These are phyloP conservation scores for Ericerus pela DNA, from an alignment of 1,140 invertebrate species.

Conservation along the genomic window DNA sequence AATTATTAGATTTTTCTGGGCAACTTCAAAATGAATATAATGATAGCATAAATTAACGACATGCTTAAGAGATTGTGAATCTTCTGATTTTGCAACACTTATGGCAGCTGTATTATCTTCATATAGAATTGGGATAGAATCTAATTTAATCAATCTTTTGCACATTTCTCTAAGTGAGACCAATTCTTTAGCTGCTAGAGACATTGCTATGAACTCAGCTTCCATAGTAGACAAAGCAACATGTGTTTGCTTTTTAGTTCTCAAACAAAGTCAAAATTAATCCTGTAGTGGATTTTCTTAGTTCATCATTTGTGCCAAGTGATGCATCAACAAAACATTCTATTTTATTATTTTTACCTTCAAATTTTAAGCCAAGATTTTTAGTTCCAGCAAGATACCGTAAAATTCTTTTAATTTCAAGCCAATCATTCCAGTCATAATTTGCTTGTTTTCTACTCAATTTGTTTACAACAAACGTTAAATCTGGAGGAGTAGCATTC, in stretches of 20 bases:
- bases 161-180: slow-evolving; percentile 23
- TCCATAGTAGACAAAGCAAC: slow-evolving; percentile 28
- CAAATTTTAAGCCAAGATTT: too few relatives aligned
- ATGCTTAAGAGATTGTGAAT: neutral
- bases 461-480: neutral
- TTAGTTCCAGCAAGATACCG: too few relatives aligned
- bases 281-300: slow-evolving; percentile 21
- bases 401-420: neutral
- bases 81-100: neutral
- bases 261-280: slow-evolving; percentile 21
- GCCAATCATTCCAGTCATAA: neutral
- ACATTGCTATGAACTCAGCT: slow-evolving; percentile 29
- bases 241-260: slow-evolving; percentile 25
- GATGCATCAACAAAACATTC: slow-evolving; percentile 21
- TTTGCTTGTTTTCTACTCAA: neutral
- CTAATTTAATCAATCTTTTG: neutral
- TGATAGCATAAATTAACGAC: neutral
- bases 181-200: slow-evolving; percentile 23
- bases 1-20: neutral
- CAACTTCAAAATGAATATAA: neutral
- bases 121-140: neutral
- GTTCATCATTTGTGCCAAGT: slow-evolving; percentile 16
- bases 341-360: slow-evolving; percentile 13
- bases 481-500: too few relatives aligned
- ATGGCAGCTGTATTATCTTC: neutral